Conservation (phyloP, 2,113 vertebrate genomes). For the Poeciliopsis retropinna region DNA sequence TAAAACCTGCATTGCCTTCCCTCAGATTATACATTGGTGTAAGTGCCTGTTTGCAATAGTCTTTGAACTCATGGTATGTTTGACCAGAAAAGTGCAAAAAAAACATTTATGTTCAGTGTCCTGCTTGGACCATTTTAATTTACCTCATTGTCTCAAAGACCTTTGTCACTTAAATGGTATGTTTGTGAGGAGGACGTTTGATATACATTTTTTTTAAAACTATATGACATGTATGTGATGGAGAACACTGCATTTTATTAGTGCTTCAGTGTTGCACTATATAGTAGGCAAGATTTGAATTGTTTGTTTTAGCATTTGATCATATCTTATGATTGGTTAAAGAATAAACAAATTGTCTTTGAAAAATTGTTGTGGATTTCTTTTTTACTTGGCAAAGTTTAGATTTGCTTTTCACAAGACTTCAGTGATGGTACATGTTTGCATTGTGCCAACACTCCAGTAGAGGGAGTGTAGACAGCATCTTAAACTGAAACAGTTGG, state of each 20-base stretch:
- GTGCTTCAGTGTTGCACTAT: slow-evolving; percentile 18
- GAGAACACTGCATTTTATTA: slow-evolving; percentile 51
- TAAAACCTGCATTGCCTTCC: neutral
- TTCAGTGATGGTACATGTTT: neutral
- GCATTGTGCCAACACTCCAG: slow-evolving; percentile 57
- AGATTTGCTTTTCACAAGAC: neutral
- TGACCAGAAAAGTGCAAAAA: slow-evolving; percentile 6
- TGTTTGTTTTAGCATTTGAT: slow-evolving; percentile 33
- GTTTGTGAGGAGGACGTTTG: slow-evolving; percentile 5
- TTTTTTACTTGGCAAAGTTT: neutral
- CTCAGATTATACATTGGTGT: neutral
- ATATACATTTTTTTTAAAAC: slow-evolving; percentile 39
- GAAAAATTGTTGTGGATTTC: neutral
- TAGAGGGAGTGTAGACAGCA: slow-evolving; percentile 71
- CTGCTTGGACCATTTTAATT: slow-evolving; percentile 7
- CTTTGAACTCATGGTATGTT: slow-evolving; percentile 6
- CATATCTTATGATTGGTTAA: slow-evolving; percentile 52
- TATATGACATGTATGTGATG: slow-evolving; percentile 12
- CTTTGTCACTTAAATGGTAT: slow-evolving; percentile 25
- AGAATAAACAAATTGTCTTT: slow-evolving; percentile 63
- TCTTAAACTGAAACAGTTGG: slow-evolving; percentile 10
- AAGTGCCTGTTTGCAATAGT: neutral
- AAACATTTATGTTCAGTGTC: neutral
- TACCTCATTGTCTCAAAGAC: slow-evolving; percentile 23
- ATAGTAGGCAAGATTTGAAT: slow-evolving; percentile 31